Conservation (phyloP, 2,888 invertebrate genomes). For the Tipula vernalis region DNA sequence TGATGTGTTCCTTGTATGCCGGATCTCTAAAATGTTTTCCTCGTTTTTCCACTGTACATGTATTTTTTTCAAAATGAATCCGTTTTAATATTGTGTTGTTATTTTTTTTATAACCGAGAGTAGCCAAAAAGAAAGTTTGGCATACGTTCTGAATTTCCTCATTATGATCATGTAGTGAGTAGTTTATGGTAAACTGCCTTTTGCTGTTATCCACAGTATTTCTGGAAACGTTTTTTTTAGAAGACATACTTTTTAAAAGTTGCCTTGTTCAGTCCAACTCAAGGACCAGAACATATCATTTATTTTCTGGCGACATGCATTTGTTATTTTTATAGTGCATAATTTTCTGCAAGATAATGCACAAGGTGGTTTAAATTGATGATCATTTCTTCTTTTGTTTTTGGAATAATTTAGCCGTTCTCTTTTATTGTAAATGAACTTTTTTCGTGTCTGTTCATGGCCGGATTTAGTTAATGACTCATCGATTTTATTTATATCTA, state of each 20-base stretch:
- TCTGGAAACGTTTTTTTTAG: neutral
- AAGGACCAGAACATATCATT: neutral
- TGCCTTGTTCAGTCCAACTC: neutral
- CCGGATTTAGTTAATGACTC: neutral
- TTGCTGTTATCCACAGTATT: neutral
- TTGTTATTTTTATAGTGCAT: neutral
- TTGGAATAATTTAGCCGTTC: neutral
- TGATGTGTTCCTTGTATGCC: neutral
- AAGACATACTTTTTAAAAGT: neutral
- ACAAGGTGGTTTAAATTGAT: neutral
- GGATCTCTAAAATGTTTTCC: neutral
- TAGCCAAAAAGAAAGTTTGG: no score
- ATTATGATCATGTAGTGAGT: no score
- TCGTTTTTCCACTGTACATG: neutral
- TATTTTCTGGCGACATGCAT: neutral
- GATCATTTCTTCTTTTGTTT: neutral
- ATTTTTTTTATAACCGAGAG: no score
- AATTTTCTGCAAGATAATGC: neutral
- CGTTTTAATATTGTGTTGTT: no score
- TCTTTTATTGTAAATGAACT: neutral
- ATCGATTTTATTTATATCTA: neutral
- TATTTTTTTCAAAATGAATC: no score
- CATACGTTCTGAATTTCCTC: no score
- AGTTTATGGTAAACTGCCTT: no score
- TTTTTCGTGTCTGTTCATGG: neutral